Evolutionary conservation across 2,888 invertebrate species (phyloP).

Genomic region (Euspilapteryx auroguttella): DNA sequence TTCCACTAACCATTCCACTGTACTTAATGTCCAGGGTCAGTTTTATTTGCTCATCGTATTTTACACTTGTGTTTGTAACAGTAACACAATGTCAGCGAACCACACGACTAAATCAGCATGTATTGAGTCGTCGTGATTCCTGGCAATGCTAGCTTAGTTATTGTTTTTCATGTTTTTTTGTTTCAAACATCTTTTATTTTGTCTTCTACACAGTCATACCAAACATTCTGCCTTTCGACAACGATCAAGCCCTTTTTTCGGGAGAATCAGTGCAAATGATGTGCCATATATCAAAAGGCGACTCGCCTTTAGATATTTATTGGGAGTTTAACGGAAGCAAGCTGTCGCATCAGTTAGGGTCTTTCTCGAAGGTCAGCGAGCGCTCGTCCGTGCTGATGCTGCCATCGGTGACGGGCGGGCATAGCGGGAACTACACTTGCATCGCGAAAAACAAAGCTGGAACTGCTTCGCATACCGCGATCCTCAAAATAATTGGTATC

Average conservation of each 20-base stretch:
- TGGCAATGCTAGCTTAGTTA: slow-evolving; percentile 25
- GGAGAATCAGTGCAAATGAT: slow-evolving; percentile 65
- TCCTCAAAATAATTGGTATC: slow-evolving; percentile 56
- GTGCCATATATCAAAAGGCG: slow-evolving; percentile 67
- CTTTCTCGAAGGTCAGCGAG: slow-evolving; percentile 39
- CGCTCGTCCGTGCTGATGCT: slow-evolving; percentile 51
- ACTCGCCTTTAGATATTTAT: slow-evolving; percentile 64
- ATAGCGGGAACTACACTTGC: slow-evolving; percentile 63
- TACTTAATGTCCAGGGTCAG: slow-evolving; percentile 59
- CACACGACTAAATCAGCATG: slow-evolving; percentile 40
- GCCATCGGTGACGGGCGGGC: slow-evolving; percentile 45
- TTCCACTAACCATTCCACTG: slow-evolving; percentile 66
- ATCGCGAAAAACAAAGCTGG: slow-evolving; percentile 58
- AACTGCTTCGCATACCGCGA: slow-evolving; percentile 42
- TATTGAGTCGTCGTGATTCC: slow-evolving; percentile 24
- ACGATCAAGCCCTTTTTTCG: slow-evolving; percentile 64
- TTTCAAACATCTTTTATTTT: too few relatives aligned
- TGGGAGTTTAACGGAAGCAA: slow-evolving; percentile 65
- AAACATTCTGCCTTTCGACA: slow-evolving; percentile 66
- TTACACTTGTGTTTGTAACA: slow-evolving; percentile 13
- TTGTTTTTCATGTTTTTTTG: slow-evolving; percentile 10
- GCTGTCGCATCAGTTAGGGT: slow-evolving; percentile 44
- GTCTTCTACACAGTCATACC: slow-evolving; percentile 49
- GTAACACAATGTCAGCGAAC: slow-evolving; percentile 22
- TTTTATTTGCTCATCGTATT: slow-evolving; percentile 13